Evolutionary conservation across 2,888 invertebrate species (phyloP), one percentile per base, ranked within the genome.

Genomic region (Exephanes ischioxanthus): DNA sequence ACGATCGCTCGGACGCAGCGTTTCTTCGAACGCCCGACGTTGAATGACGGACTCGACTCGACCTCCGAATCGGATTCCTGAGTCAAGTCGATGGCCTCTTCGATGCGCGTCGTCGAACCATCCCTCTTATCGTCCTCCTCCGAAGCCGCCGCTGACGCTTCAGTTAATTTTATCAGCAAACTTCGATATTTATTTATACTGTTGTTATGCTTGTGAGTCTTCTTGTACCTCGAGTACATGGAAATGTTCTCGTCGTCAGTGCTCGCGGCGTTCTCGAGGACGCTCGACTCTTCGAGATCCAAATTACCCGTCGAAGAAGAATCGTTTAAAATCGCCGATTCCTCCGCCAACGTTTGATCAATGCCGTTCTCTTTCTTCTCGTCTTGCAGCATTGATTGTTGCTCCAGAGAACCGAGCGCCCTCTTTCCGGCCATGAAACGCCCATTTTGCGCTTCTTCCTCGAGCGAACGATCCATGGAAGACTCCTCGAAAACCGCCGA

Each of bases 151-250:
- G 22, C 66, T 11, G 37, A 9, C 11, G 48, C 6, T 53, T 76
- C 48, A 2, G 53, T 66, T 22, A 76, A 30, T 67, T 67, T 76
- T 67, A 80, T 80, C 51, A 91, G 80, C 73, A 87, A 55, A 19
- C 81, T 68, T 3, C 92, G 90, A 88, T 93, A 93, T 37, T 90
- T 89, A n/a, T 61, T 78, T 83, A 93, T 93, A 41, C 93, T 93
- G 51, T 93, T 93, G 19, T 89, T 55, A 45, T 89, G 75, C 6
- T 80, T 61, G 68, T 91, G 89, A n/a, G 53, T 71, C 68, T 76
- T 89, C 85, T 89, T 93, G 70, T 93, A 93, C 72, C 88, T 91
- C 9, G 92, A 87, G 80, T 92, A 93, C 89, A 91, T 91, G 2
- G 93, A 93, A 41, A 91, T 81, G 9, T 89, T 67, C 16, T 78